Conservation (phyloP, 2,113 vertebrate genomes). For the Eudorcas thomsonii region DNA sequence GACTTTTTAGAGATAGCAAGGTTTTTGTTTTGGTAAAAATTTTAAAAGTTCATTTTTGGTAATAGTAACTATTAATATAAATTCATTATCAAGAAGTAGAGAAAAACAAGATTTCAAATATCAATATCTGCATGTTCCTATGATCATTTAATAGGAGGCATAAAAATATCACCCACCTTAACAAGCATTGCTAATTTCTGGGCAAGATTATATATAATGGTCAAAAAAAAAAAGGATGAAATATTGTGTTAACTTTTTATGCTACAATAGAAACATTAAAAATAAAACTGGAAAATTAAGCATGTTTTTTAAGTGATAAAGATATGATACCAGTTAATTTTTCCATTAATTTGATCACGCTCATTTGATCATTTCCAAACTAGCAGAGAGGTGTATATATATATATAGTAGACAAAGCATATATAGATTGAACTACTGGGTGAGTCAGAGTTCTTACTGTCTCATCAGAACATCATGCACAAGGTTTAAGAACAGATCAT, state of each 20-base stretch:
- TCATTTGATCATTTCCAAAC: constrained; percentile 46
- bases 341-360: neutral
- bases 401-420: neutral
- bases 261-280: neutral
- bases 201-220: neutral
- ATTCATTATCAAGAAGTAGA: constrained; percentile 50
- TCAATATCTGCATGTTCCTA: constrained; percentile 7
- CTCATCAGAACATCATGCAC: constrained; percentile 36
- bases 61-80: neutral
- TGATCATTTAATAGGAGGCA: neutral
- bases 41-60: neutral
- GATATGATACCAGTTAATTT: constrained; percentile 31
- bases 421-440: constrained; percentile 4
- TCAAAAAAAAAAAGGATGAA: neutral
- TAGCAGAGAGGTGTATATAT: neutral
- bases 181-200: neutral
- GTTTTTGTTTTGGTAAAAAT: constrained; percentile 16
- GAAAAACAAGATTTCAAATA: constrained; percentile 51
- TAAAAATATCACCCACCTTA: neutral
- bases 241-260: constrained; percentile 18
- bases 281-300: constrained; percentile 5
- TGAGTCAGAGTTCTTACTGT: constrained; percentile 43
- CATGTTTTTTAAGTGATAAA: neutral
- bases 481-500: constrained; percentile 62
- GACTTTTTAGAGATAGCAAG: neutral